phyloP scores from a whole-genome alignment of 2,888 invertebrate species.

The Euplagia quadripunctaria region DNA sequence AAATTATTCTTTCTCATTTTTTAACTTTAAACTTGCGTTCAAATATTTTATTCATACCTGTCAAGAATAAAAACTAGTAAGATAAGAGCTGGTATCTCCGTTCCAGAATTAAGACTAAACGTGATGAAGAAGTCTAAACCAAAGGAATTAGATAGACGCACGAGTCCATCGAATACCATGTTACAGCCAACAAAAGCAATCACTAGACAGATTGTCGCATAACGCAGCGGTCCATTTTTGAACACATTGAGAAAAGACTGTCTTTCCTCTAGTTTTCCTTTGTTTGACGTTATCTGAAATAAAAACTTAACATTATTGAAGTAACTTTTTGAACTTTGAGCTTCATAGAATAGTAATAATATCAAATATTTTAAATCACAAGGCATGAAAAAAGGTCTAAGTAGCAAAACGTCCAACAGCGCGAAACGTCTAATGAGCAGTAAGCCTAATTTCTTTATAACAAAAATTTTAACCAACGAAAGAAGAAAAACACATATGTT shows the following conservation, averaged over 20 bases:
- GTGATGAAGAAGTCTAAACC: slow-evolving; percentile 72
- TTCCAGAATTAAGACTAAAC: slow-evolving; percentile 65
- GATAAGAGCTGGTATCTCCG: slow-evolving; percentile 64
- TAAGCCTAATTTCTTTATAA: no score
- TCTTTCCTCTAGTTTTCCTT: neutral
- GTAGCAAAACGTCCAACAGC: no score
- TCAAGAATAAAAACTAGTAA: slow-evolving; percentile 24
- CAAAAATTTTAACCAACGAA: no score
- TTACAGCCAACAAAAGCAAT: slow-evolving; percentile 61
- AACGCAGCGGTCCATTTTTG: slow-evolving; percentile 17
- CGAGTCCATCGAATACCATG: slow-evolving; percentile 68
- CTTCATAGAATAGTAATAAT: no score
- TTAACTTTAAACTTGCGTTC: neutral
- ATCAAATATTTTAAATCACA: no score
- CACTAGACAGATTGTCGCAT: slow-evolving; percentile 30
- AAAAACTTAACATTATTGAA: neutral
- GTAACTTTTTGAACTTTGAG: no score
- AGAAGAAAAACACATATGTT: no score
- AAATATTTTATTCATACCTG: slow-evolving; percentile 9
- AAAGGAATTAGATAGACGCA: slow-evolving; percentile 70
- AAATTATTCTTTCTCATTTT: no score
- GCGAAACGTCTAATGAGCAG: no score
- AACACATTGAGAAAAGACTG: slow-evolving; percentile 16
- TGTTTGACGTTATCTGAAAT: slow-evolving; percentile 22
- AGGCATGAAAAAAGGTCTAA: no score